Percentiles rank a stretch among this genome's conserved stretches.
Conservation (phyloP, 2,888 invertebrate species). For the Osmoderma eremita region DNA sequence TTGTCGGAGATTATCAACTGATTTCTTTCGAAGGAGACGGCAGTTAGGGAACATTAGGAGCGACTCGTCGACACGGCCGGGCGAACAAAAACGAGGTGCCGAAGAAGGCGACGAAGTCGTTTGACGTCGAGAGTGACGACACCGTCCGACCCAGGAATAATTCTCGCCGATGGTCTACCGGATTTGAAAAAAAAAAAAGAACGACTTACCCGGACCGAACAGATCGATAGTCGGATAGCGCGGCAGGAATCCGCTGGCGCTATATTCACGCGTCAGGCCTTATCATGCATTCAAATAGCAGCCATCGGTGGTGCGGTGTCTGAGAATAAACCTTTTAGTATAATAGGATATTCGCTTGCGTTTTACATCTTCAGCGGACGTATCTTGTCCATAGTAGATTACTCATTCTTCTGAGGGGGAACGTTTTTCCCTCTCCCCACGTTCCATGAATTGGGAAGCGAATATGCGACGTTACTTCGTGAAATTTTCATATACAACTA, state of each 20-base stretch:
- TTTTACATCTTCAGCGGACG: conserved; percentile 27
- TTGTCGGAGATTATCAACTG: conserved; percentile 27
- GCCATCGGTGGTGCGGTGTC: conserved; percentile 1
- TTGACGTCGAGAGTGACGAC: conserved; percentile 26
- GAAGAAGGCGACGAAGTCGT: background rate
- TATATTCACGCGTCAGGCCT: conserved; percentile 6
- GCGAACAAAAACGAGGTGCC: background rate
- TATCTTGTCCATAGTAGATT: conserved; percentile 29
- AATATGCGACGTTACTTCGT: too few relatives aligned
- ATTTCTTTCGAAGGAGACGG: conserved; percentile 11
- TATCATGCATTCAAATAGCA: conserved; percentile 34
- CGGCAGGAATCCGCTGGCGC: background rate
- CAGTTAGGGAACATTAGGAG: conserved; percentile 3
- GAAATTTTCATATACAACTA: too few relatives aligned
- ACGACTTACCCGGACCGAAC: conserved; percentile 14
- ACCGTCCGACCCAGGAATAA: conserved; percentile 15
- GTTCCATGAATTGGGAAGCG: too few relatives aligned
- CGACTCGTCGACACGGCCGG: conserved; percentile 2
- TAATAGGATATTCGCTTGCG: conserved; percentile 32
- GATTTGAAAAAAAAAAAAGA: conserved; percentile 13
- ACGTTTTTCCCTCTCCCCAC: background rate
- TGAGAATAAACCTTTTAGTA: conserved; percentile 34
- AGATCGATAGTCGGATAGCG: conserved; percentile 9
- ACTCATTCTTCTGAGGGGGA: conserved; percentile 15
- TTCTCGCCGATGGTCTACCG: conserved; percentile 19